Conservation (phyloP, 2,888 invertebrate genomes). For the Nymphalis polychloros region DNA sequence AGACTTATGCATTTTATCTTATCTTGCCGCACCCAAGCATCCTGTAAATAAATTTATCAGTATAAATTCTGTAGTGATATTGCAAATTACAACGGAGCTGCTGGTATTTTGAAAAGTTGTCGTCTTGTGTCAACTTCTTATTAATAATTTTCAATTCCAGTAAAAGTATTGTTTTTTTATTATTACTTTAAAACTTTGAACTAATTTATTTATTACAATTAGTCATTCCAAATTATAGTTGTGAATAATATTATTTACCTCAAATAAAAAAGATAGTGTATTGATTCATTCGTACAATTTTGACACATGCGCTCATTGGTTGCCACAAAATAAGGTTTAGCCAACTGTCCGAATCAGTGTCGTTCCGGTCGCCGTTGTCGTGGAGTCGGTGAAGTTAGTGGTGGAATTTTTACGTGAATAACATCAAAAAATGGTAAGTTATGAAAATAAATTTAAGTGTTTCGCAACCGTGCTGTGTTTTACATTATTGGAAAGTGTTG, state of each 20-base stretch:
- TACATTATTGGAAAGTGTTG: slow-evolving; percentile 48
- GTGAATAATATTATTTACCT: slow-evolving; percentile 27
- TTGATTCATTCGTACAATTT: slow-evolving; percentile 60
- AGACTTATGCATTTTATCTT: slow-evolving; percentile 53
- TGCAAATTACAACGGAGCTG: slow-evolving; percentile 50
- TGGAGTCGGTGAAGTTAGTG: slow-evolving; percentile 78
- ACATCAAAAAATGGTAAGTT: slow-evolving; percentile 82
- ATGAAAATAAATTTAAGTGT: slow-evolving; percentile 69
- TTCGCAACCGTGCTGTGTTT: slow-evolving; percentile 59
- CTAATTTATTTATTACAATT: slow-evolving; percentile 21
- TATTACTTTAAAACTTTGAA: slow-evolving; percentile 15
- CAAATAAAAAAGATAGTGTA: slow-evolving; percentile 49
- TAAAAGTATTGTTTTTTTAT: slow-evolving; percentile 11
- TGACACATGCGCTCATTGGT: slow-evolving; percentile 81
- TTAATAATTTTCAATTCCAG: slow-evolving; percentile 26
- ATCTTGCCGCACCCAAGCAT: slow-evolving; percentile 43
- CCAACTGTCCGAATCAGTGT: slow-evolving; percentile 77
- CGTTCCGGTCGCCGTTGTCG: slow-evolving; percentile 80
- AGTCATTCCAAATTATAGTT: slow-evolving; percentile 26
- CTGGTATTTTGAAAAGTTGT: slow-evolving; percentile 60
- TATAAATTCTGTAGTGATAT: slow-evolving; percentile 44
- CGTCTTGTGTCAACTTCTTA: slow-evolving; percentile 46
- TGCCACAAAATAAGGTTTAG: slow-evolving; percentile 62
- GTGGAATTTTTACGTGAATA: slow-evolving; percentile 79
- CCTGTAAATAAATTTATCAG: slow-evolving; percentile 46